Base-by-base conservation (phyloP, 2,888 invertebrate species). In the Archips xylosteana region DNA sequence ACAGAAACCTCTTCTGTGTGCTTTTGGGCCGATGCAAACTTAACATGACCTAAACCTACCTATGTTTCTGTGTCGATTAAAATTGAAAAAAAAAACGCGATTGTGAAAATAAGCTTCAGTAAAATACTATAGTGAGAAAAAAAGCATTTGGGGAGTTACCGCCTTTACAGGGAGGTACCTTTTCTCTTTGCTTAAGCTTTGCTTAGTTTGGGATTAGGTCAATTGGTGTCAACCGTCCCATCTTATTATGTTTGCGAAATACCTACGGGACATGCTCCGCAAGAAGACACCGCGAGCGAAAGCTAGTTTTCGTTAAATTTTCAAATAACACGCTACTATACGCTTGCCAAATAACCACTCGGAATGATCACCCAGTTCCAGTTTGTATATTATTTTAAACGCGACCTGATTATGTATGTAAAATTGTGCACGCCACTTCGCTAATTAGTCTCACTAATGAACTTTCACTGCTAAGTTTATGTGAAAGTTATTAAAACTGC, bases 381-480 rank as follows among this genome's bases (percentile, higher is more conserved):
- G 42, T 42, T n/a, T 60, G 36, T 34, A 4, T n/a, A 23, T 39
- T 42, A 62, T 45, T 62, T 62, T 42, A 15, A 62, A 42, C 15
- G 6, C n/a, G 62, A 62, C 62, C 42, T 23, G 42, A 42, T n/a
- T 45, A 42, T 62, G 15, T 62, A 62, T 42, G 62, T 62, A 23
- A 23, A 42, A 15, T n/a, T 23, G 45, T 34, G 64, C 45, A 36
- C 47, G 15, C 45, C 65, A 36, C 8, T 62, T 51, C 45, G 67
- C 47, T 72, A 62, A 72, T 72, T 72, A 67, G 51, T 15, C 15
- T 36, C 59, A 70, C 66, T 76, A 76, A 76, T 77, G 71, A 68
- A 76, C 81, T 82, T 82, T 82, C 81, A 78, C 83, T 77, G 62
- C 70, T 68, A 60, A 75, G 75, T 72, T 54, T 71, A 72, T 75